Evolutionary conservation across 92 coral and sea anemone genomes (phyloP).

Genomic region (Porites evermanni): DNA sequence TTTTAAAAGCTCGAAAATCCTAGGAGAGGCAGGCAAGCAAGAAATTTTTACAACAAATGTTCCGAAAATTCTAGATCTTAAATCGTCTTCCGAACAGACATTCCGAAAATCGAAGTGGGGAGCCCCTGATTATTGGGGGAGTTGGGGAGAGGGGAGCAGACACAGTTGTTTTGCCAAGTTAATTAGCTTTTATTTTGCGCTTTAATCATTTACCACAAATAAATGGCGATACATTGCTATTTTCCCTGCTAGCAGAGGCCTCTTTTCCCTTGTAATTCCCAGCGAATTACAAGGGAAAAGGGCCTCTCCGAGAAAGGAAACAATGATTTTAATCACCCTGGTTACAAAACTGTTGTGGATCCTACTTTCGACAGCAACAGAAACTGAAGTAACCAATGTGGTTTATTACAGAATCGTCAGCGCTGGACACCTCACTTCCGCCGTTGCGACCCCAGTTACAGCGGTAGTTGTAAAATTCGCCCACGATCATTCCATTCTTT

Average conservation of each 20-base stretch:
- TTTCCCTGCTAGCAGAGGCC: not conserved
- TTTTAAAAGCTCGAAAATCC: too few relatives aligned
- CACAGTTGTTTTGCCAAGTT: not conserved
- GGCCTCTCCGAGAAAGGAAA: too few relatives aligned
- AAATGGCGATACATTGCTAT: not conserved
- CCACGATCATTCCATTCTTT: not conserved
- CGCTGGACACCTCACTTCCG: not conserved
- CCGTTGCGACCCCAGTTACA: not conserved
- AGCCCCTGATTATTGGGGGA: too few relatives aligned
- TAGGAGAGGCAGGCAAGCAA: too few relatives aligned
- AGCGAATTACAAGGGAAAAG: too few relatives aligned
- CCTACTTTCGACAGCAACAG: conserved; percentile 32
- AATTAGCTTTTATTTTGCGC: not conserved
- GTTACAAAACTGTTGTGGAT: not conserved
- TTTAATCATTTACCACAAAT: not conserved
- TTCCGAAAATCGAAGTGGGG: too few relatives aligned
- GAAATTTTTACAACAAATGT: too few relatives aligned
- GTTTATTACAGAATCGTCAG: not conserved
- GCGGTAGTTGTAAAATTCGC: not conserved
- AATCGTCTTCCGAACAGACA: too few relatives aligned
- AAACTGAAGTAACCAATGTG: conserved; percentile 13
- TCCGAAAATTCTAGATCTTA: too few relatives aligned
- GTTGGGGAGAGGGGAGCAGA: too few relatives aligned
- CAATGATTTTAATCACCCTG: not conserved
- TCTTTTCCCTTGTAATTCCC: not conserved